Percentiles rank a stretch among this genome's conserved stretches.
Conservation (phyloP, 2,888 invertebrate species). For the Lydus trimaculatus region DNA sequence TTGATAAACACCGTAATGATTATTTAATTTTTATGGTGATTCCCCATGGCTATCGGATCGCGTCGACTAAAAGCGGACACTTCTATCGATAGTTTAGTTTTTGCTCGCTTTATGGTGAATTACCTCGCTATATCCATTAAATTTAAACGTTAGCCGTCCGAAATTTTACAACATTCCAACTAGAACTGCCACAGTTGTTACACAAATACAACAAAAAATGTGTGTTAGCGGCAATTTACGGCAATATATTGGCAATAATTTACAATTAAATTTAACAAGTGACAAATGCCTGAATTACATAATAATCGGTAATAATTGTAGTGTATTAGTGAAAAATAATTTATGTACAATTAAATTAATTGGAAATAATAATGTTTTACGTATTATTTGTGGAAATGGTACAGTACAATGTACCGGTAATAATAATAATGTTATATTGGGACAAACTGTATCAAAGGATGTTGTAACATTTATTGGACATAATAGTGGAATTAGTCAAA, state of each 20-base stretch:
- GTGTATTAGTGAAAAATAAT: constrained; percentile 33
- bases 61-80: background rate
- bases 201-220: background rate
- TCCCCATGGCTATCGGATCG: constrained; percentile 2
- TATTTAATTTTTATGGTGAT: constrained; percentile 1
- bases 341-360: constrained; percentile 32
- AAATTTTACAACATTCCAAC: background rate
- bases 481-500: constrained; percentile 26
- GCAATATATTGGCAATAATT: constrained; percentile 36
- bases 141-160: background rate
- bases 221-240: constrained; percentile 14
- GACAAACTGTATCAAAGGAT: constrained; percentile 26
- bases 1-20: background rate
- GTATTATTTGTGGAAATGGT: constrained; percentile 35
- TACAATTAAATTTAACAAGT: constrained; percentile 29
- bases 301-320: constrained; percentile 40
- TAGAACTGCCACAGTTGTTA: background rate
- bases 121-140: background rate
- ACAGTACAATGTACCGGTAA: constrained; percentile 38
- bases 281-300: constrained; percentile 23
- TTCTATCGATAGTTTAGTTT: background rate
- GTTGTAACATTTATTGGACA: constrained; percentile 36
- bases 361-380: constrained; percentile 36
- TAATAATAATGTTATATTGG: constrained; percentile 35
- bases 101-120: background rate